phyloP scores from a whole-genome alignment of 2,888 invertebrate species.

The Philereme transversata region DNA sequence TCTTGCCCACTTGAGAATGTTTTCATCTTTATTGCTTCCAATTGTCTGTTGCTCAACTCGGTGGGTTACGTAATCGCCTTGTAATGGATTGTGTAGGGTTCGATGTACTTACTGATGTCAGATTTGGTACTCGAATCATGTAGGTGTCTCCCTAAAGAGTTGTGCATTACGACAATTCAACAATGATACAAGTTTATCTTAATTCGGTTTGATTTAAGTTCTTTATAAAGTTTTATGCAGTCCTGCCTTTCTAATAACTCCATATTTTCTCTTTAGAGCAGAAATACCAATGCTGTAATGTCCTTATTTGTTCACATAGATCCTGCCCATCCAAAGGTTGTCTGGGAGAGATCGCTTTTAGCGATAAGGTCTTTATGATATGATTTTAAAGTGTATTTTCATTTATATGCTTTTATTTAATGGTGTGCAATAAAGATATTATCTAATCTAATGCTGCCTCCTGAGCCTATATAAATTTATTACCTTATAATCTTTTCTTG shows the following conservation, averaged over 20 bases:
- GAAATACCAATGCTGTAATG: conserved; percentile 44
- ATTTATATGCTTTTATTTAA: no score
- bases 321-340: no score
- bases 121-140: conserved; percentile 28
- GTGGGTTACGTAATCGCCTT: conserved; percentile 66
- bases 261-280: conserved; percentile 23
- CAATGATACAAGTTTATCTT: not conserved
- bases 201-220: no score
- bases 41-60: conserved; percentile 74
- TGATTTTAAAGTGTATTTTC: no score
- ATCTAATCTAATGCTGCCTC: no score
- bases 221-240: not conserved
- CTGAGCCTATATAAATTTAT: no score
- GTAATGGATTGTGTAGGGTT: conserved; percentile 65
- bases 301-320: no score
- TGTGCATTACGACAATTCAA: not conserved
- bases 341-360: no score
- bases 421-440: no score
- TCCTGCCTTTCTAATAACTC: conserved; percentile 6
- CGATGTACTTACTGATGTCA: conserved; percentile 60
- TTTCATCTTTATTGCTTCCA: conserved; percentile 74
- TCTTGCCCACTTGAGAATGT: conserved; percentile 66
- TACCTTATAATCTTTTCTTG: no score
- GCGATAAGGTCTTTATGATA: no score
- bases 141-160: conserved; percentile 7